Evolutionary conservation across 2,113 vertebrate species (phyloP).

Genomic region (Balaenoptera acutorostrata): DNA sequence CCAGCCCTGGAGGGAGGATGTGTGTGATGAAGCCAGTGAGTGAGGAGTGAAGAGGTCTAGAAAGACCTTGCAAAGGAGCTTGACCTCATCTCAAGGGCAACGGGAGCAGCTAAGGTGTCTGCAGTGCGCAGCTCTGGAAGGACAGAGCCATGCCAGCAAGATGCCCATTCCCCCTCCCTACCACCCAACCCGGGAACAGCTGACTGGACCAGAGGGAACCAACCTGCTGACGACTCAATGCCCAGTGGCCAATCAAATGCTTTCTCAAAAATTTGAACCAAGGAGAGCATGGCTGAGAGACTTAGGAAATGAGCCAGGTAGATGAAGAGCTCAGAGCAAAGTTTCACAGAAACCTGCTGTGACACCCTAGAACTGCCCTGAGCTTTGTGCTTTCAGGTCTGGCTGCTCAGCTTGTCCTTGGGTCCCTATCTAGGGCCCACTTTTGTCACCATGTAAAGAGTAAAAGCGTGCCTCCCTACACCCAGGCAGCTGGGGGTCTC

Average conservation of each 20-base stretch:
- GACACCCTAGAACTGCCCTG: not conserved
- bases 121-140: not conserved
- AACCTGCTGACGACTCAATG: not conserved
- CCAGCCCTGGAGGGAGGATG: not conserved
- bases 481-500: not conserved
- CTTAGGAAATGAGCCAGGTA: not conserved
- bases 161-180: not conserved
- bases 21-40: not conserved
- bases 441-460: not conserved
- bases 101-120: not conserved
- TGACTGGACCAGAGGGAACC: not conserved
- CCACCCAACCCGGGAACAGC: not conserved
- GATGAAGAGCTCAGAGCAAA: not conserved
- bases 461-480: not conserved
- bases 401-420: not conserved
- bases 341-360: not conserved
- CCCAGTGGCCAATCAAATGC: not conserved
- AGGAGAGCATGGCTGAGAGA: not conserved
- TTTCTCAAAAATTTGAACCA: not conserved
- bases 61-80: not conserved
- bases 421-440: not conserved
- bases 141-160: not conserved
- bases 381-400: not conserved
- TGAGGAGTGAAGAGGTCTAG: not conserved
- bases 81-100: not conserved